Evolutionary conservation across 2,888 invertebrate species (phyloP).

Genomic region (Noctua comes): DNA sequence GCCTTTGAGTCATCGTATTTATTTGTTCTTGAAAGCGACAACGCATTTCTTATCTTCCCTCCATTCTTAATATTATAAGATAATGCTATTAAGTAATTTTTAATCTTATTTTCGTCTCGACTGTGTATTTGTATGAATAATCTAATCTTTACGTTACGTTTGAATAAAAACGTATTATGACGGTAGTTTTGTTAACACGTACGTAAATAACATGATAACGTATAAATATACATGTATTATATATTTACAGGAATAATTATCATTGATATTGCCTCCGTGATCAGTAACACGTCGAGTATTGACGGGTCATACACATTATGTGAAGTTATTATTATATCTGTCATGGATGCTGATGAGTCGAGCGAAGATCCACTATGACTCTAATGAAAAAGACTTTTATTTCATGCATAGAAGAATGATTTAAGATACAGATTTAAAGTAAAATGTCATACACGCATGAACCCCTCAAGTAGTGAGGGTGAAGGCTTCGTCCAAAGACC

Average conservation of each 20-base stretch:
- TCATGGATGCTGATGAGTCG: not conserved
- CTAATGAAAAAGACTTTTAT: not conserved
- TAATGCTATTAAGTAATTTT: constrained; percentile 12
- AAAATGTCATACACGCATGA: too few relatives aligned
- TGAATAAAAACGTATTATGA: constrained; percentile 2
- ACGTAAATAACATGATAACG: not conserved
- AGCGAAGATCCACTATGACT: not conserved
- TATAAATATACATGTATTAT: not conserved
- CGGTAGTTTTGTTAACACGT: constrained; percentile 10
- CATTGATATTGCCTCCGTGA: constrained; percentile 22
- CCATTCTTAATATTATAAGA: constrained; percentile 5
- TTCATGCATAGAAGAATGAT: too few relatives aligned
- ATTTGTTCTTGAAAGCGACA: constrained; percentile 27
- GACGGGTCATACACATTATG: not conserved
- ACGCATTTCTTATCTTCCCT: constrained; percentile 28
- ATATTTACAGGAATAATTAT: constrained; percentile 7
- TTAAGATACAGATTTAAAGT: too few relatives aligned
- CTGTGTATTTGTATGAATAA: constrained; percentile 24
- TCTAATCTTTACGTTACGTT: constrained; percentile 42
- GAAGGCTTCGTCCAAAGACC: too few relatives aligned
- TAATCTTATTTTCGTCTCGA: constrained; percentile 43
- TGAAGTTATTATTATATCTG: not conserved
- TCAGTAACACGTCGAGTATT: constrained; percentile 32
- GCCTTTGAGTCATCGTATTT: constrained; percentile 33
- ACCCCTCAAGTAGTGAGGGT: too few relatives aligned